Percentiles rank a stretch among this genome's conserved stretches.
Conservation (phyloP, 2,113 vertebrate species). For the Tretioscincus oriximinensis region DNA sequence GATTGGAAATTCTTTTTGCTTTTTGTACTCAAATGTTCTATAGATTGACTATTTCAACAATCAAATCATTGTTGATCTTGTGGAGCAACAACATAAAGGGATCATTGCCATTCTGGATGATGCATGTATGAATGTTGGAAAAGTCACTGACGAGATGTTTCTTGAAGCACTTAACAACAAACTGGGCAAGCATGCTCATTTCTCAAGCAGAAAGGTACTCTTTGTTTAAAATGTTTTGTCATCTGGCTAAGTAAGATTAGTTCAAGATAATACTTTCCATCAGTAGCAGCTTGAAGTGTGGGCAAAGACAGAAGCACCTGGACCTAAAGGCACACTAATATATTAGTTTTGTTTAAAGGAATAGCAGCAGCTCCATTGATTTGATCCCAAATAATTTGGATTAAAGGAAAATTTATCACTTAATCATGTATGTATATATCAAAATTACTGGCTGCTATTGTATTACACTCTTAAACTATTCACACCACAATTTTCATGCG, state of each 20-base stretch:
- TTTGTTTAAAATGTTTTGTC: not conserved
- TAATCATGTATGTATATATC: no score
- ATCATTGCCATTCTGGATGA: slow-evolving; percentile 95
- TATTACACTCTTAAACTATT: not conserved
- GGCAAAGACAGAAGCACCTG: no score
- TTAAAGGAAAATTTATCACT: no score
- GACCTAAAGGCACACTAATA: no score
- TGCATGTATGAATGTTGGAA: slow-evolving; percentile 97
- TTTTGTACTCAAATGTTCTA: not conserved
- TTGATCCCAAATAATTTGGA: no score
- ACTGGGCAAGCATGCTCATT: slow-evolving; percentile 90
- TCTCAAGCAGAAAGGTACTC: slow-evolving; percentile 95
- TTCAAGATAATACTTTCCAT: no score
- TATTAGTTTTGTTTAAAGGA: no score
- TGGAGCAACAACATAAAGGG: slow-evolving; percentile 96
- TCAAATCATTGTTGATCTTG: slow-evolving; percentile 95
- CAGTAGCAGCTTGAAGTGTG: no score
- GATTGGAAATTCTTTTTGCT: not conserved
- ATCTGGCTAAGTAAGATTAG: not conserved
- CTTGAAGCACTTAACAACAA: slow-evolving; percentile 92
- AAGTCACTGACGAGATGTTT: slow-evolving; percentile 94
- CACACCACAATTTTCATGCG: not conserved
- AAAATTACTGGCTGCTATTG: not conserved
- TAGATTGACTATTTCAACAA: slow-evolving; percentile 99
- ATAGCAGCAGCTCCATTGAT: no score